These are phyloP conservation scores for Dicyrtomina minuta DNA, from an alignment of 2,888 invertebrate genomes.

Conservation along the genomic window DNA sequence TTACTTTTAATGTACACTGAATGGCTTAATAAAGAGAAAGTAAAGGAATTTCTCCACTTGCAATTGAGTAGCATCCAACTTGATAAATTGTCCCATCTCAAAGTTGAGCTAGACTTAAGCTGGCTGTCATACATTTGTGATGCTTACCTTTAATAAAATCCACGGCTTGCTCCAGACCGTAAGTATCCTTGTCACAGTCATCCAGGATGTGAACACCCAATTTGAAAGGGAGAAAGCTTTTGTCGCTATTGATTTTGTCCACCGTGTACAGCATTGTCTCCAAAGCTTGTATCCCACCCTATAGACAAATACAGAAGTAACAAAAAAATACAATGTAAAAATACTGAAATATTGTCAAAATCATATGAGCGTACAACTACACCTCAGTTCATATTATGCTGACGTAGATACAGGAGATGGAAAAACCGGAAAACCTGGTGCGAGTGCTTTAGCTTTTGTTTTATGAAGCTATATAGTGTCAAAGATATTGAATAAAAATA, in stretches of 20 bases:
- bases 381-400: neutral
- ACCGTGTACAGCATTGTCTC: conserved; percentile 91
- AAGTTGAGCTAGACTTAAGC: neutral
- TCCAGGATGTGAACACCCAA: conserved; percentile 87
- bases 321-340: conserved; percentile 5
- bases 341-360: no score
- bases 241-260: conserved; percentile 72
- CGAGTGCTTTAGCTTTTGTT: neutral
- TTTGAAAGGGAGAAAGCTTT: conserved; percentile 70
- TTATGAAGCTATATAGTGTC: neutral
- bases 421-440: neutral
- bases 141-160: conserved; percentile 89
- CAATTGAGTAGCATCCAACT: neutral
- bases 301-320: conserved; percentile 21
- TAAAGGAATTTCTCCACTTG: neutral
- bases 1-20: no score
- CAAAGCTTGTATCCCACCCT: conserved; percentile 66
- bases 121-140: neutral
- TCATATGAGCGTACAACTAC: neutral
- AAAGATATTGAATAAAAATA: neutral
- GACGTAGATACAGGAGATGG: neutral
- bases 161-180: conserved; percentile 91
- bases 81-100: neutral
- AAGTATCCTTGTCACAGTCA: conserved; percentile 94
- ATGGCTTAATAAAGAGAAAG: neutral